Evolutionary conservation across 2,888 invertebrate species (phyloP).

Genomic region (Nudaria mundana): DNA sequence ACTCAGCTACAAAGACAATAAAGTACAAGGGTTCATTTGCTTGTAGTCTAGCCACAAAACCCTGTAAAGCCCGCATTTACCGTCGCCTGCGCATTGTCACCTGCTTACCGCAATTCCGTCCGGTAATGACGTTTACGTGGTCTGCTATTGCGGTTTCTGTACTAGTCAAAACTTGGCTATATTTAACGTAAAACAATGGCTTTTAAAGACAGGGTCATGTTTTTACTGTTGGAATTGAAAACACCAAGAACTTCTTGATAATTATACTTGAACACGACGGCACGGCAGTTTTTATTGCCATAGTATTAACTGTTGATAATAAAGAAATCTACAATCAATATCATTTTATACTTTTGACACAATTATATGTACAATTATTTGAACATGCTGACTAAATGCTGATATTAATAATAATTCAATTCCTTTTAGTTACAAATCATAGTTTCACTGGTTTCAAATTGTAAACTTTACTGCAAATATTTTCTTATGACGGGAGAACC

Average conservation of each 20-base stretch:
- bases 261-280: too few relatives aligned
- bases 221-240: constrained; percentile 1
- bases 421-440: too few relatives aligned
- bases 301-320: too few relatives aligned
- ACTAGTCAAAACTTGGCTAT: constrained; percentile 7
- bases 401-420: too few relatives aligned
- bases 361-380: too few relatives aligned
- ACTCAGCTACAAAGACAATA: neutral
- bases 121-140: constrained; percentile 44
- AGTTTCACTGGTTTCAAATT: too few relatives aligned
- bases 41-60: constrained; percentile 15
- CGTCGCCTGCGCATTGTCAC: constrained; percentile 23
- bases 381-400: too few relatives aligned
- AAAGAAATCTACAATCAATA: too few relatives aligned
- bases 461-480: too few relatives aligned
- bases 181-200: neutral
- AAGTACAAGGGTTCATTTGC: constrained; percentile 6
- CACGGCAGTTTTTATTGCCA: too few relatives aligned
- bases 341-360: too few relatives aligned
- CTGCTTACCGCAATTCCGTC: constrained; percentile 24
- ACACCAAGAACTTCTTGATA: neutral
- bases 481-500: too few relatives aligned
- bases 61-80: constrained; percentile 15
- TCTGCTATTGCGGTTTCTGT: constrained; percentile 40
- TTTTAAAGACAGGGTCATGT: neutral